phyloP scores from a whole-genome alignment of 64 coral and sea anemone genomes.

The Trachythela sp. region DNA sequence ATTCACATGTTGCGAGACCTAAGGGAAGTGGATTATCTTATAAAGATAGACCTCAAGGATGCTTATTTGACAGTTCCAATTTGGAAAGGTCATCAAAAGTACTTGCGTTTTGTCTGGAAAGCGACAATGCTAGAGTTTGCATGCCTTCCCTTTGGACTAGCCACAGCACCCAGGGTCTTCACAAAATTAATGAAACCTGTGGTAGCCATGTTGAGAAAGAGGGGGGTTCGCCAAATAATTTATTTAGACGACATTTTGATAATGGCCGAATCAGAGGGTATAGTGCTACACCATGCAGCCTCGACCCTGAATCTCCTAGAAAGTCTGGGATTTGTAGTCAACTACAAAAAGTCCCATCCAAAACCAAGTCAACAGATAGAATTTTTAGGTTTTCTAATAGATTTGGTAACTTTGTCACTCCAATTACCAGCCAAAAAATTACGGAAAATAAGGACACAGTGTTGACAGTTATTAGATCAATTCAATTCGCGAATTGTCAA shows the following conservation, averaged over 20 bases:
- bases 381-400: not conserved
- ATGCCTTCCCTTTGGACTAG: not conserved
- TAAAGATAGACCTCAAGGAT: not conserved
- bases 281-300: not conserved
- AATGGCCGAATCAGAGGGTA: not conserved
- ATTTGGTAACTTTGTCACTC: not conserved
- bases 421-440: not conserved
- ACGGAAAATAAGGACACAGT: not conserved
- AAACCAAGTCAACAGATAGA: not conserved
- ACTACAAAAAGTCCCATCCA: not conserved
- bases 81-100: not conserved
- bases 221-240: no score
- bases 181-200: no score
- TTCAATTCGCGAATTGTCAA: not conserved
- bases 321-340: not conserved
- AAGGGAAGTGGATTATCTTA: not conserved
- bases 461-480: not conserved
- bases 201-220: no score
- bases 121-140: not conserved
- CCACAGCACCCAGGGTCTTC: not conserved
- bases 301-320: not conserved
- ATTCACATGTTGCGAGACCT: constrained; percentile 1
- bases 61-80: not conserved
- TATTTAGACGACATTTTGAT: not conserved
- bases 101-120: not conserved